Conservation (phyloP, 2,113 vertebrate genomes). For the Ptilorrhoa leucosticta region DNA sequence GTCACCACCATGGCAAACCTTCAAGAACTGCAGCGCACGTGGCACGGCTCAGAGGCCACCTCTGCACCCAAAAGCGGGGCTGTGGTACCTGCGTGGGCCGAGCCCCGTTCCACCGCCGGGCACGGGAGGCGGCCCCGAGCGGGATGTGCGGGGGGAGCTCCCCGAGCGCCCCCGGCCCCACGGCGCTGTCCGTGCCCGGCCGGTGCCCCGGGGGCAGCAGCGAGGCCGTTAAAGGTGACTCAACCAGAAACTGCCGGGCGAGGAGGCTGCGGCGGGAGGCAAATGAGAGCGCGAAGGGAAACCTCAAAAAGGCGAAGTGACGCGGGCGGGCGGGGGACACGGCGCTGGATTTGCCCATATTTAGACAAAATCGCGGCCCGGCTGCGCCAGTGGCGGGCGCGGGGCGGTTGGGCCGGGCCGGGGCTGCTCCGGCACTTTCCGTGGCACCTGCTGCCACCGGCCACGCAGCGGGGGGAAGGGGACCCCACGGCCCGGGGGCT, state of each 20-base stretch:
- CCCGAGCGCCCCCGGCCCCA: fast-evolving
- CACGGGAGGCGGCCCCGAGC: fast-evolving
- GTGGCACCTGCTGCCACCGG: not conserved
- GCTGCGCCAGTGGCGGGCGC: slow-evolving; percentile 21
- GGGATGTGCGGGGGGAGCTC: not conserved
- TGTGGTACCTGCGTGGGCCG: fast-evolving
- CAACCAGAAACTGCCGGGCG: slow-evolving; percentile 73
- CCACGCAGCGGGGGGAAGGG: not conserved
- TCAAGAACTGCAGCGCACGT: not conserved
- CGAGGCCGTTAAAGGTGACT: slow-evolving; percentile 70
- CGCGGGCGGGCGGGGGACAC: not conserved
- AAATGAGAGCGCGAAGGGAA: slow-evolving; percentile 60
- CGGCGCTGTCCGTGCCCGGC: not conserved
- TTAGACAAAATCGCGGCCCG: slow-evolving; percentile 58
- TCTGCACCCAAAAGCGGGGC: not conserved
- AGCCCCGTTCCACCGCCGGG: fast-evolving
- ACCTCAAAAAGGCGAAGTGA: slow-evolving; percentile 76
- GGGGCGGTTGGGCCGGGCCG: not conserved
- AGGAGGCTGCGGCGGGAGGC: not conserved
- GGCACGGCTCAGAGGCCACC: fast-evolving
- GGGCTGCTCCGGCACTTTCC: not conserved
- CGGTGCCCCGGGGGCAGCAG: not conserved
- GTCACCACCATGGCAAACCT: not conserved
- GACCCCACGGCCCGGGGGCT: fast-evolving
- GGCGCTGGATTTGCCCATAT: slow-evolving; percentile 60